phyloP scores from a whole-genome alignment of 37 sponge, comb jelly and placozoan species.

The Haliclona indistincta region DNA sequence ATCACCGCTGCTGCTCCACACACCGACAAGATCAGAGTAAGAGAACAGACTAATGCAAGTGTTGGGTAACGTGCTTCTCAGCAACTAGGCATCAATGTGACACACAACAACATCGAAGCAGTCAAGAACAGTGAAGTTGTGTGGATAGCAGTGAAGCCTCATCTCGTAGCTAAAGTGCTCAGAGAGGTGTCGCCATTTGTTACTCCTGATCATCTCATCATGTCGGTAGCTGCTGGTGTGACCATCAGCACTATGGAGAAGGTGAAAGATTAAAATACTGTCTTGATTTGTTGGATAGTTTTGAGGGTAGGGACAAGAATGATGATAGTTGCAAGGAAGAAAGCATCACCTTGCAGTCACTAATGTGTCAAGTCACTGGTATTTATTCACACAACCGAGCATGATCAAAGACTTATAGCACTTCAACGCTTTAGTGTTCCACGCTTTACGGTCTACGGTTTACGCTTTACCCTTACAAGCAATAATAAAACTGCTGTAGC shows the following conservation, averaged over 20 bases:
- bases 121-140: slow-evolving; percentile 80
- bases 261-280: slow-evolving; percentile 41
- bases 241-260: slow-evolving; percentile 74
- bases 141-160: slow-evolving; percentile 90
- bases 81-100: slow-evolving; percentile 63
- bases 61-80: slow-evolving; percentile 4
- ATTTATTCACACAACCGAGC: too few relatives aligned
- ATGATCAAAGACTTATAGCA: too few relatives aligned
- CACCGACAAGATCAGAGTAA: slow-evolving; percentile 13
- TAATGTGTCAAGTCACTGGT: too few relatives aligned
- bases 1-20: slow-evolving; percentile 46
- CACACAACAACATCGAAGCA: slow-evolving; percentile 60
- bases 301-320: too few relatives aligned
- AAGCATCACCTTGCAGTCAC: too few relatives aligned
- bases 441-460: too few relatives aligned
- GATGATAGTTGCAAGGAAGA: too few relatives aligned
- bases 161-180: slow-evolving; percentile 62
- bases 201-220: slow-evolving; percentile 63
- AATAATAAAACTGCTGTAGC: too few relatives aligned
- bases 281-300: too few relatives aligned
- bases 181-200: slow-evolving; percentile 67
- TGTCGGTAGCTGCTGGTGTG: slow-evolving; percentile 89
- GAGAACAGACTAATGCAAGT: too few relatives aligned
- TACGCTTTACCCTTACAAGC: too few relatives aligned
- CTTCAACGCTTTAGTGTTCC: too few relatives aligned